These are phyloP conservation scores for Phrynocephalus forsythii DNA, from an alignment of 2,797 vertebrate genomes.

Conservation along the genomic window DNA sequence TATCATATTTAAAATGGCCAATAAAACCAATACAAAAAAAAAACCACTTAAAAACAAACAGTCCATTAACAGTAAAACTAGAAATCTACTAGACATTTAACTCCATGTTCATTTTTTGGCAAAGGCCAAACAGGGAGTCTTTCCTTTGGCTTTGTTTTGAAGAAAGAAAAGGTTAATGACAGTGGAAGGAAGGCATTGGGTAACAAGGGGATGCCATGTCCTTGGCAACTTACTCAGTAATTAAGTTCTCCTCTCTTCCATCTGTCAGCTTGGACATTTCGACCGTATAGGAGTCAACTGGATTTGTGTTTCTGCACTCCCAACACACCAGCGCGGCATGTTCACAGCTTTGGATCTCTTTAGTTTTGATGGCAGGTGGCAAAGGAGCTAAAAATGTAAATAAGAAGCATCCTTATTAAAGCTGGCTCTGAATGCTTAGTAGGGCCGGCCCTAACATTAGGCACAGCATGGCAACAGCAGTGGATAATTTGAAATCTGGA, in stretches of 20 bases:
- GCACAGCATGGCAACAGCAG: too few relatives aligned
- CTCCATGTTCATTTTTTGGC: background rate
- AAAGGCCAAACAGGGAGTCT: background rate
- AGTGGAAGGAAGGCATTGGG: background rate
- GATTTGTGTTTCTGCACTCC: conserved; percentile 91
- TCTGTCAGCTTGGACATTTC: conserved; percentile 84
- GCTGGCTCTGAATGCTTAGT: background rate
- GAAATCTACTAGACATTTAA: too few relatives aligned
- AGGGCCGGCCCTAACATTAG: background rate
- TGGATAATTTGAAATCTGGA: background rate
- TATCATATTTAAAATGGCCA: too few relatives aligned
- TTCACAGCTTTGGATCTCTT: conserved; percentile 85
- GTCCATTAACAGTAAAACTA: too few relatives aligned
- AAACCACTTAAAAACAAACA: too few relatives aligned
- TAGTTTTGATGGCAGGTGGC: conserved; percentile 86
- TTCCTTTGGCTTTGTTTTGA: background rate
- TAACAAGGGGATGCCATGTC: background rate
- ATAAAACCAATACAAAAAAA: too few relatives aligned
- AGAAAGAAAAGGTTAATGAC: background rate
- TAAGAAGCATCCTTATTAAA: conserved; percentile 40
- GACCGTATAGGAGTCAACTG: conserved; percentile 93
- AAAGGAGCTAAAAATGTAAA: conserved; percentile 83
- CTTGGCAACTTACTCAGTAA: conserved; percentile 86
- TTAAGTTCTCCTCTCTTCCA: conserved; percentile 59
- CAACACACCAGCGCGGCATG: conserved; percentile 89